Evolutionary conservation across 2,888 invertebrate species (phyloP), one percentile per base, ranked within the genome.

Genomic region (Smittia sp.): DNA sequence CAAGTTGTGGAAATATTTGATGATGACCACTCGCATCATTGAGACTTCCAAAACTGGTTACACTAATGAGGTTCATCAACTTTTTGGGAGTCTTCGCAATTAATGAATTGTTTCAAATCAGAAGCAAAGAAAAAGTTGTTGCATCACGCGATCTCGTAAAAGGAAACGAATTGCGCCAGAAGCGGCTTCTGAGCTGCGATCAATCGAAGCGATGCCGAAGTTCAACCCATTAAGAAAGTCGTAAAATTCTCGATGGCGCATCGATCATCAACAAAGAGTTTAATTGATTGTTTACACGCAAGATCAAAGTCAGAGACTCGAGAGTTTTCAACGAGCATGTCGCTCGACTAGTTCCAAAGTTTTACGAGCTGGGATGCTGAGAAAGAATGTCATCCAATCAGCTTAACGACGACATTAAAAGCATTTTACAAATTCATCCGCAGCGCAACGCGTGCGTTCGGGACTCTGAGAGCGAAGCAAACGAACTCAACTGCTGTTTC

Each of bases 351-450:
- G 46, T 46, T 11, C 9, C 9, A 32, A 32, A 3, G 9, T 32
- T 32, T 32, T 32, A 32, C 9, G 32, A 32, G 32, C 32, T 6
- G 9, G 9, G 32, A 32, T 32, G 32, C 32, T 32, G 32, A 32
- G 32, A 32, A 32, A 9, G 32, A 32, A 32, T 32, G 32, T 32
- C 32, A 46, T 46, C 11, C 46, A 11, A 15, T n/a, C 11, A 46
- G 15, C 46, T 11, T 46, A 46, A 46, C 15, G 11, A 46, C 46
- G 46, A 46, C 46, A 46, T 46, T 46, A 46, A 46, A 46, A 32
- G n/a, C 15, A 46, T 46, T 46, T 46, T 46, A 46, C 46, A 46
- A 46, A 46, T 46, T 46, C 15, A n/a, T 46, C 46, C 46, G 46
- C 46, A 46, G n/a, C 46, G 46, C 46, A 46, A 46, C 46, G 46